Evolutionary conservation across 2,113 vertebrate species (phyloP), one percentile per base, ranked within the genome.

Genomic region (Pseudorectes ferrugineus): DNA sequence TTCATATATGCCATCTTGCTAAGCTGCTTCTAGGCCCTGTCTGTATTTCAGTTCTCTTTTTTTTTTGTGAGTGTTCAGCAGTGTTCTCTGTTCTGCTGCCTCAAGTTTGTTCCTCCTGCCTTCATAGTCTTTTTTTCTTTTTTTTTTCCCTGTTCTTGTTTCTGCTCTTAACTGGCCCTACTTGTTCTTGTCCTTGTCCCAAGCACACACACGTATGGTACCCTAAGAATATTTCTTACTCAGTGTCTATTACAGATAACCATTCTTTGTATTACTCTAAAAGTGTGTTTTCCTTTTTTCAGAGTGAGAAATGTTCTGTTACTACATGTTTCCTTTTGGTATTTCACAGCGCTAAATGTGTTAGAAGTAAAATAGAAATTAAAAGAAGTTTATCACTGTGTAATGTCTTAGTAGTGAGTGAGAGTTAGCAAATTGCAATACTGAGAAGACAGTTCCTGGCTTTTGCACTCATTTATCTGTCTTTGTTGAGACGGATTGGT

Each of bases 81-180:
- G 2, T 46, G 5, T 61, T 75, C 12, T 88, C 6, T 77, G 4
- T 77, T 86, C 36, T 57, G 2, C 31, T 86, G 25, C 36, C 25
- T 57, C 2, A 74, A 10, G 6, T 74, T 38, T 73, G 26, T 6
- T 83, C 11, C 13, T 95, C 8, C 17, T 51, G 48, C 40, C 12
- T 61, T 86, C 2, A 1, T 33, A 59, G 45, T 59, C 4, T 5
- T 25, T 1, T 24, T 10, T 7, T 11, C 0, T 20, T 8, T 5
- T 35, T 35, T 36, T 18, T 4, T 1, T 1, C 46, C 28, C 12
- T 11, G 6, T 7, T 35, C 25, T 59, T 59, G 17, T 43, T 94
- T 66, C 14, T 68, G 1, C 35, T 78, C 43, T 28, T 87, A 45
- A 45, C 31, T 79, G 36, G 18, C 45, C 22, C 4, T 45, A 4